Base-by-base conservation (phyloP, 2,113 vertebrate genomes). In the Pelvicachromis taeniatus region DNA sequence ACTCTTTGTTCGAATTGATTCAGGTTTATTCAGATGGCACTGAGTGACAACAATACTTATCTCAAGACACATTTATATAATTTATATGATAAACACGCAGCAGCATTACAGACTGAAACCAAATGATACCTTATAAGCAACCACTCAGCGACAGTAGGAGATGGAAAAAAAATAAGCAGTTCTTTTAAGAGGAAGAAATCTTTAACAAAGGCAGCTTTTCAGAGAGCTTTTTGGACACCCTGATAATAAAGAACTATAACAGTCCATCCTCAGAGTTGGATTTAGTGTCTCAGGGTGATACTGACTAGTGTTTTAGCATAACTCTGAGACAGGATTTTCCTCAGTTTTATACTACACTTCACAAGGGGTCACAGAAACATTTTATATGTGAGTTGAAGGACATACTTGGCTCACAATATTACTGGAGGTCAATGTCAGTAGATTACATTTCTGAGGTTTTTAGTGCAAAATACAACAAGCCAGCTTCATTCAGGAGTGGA, bases 401-500 rank as follows among this genome's bases (percentile, higher is more conserved):
- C 40, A 26, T 70, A 40, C 3, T 50, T 29, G 42, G 45, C 40
- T 75, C 16, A 2, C 0, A 75, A 48, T 50, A 75, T 50, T 50
- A 31, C 3, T 50, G 26, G 9, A 75, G 68, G 45, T 31, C 45
- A 31, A 8, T 19, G 0, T 50, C 48, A 29, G 68, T 31, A n/a
- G 68, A 52, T 4, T 52, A 7, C 16, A 19, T 52, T 19, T 52
- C 7, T 4, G 7, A 19, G 14, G 7, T 52, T 52, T 52, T 19
- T 19, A 52, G 17, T 3, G 7, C 50, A 17, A 52, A 52, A 52
- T 52, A 52, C 17, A 73, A 31, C 50, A n/a, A 50, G 2, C 4
- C 45, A 31, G 6, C n/a, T 75, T 75, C 0, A 75, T 19, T 0
- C 42, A n/a, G 6, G 26, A 0, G 26, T 45, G 50, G 0, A n/a